Evolutionary conservation across 2,113 vertebrate genomes (phyloP).

Genomic region (Hippocampus barbouri): DNA sequence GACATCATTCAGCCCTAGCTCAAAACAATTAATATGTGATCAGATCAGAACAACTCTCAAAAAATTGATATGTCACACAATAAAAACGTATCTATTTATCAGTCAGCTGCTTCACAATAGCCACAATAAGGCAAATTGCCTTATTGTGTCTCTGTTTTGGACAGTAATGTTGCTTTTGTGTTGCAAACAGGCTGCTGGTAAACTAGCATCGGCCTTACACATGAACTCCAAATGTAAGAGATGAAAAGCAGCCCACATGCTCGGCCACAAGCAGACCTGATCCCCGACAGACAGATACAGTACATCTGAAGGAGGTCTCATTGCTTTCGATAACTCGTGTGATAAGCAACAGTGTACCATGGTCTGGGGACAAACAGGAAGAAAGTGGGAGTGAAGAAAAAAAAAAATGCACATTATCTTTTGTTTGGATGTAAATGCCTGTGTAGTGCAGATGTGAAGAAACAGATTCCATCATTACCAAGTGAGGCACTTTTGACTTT

Average conservation of each 20-base stretch:
- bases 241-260: slow-evolving; percentile 53
- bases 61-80: neutral
- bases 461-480: slow-evolving; percentile 64
- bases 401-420: slow-evolving; percentile 59
- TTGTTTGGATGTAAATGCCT: slow-evolving; percentile 71
- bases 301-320: slow-evolving; percentile 55
- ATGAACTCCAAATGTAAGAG: slow-evolving; percentile 32
- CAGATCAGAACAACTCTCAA: neutral
- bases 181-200: no score
- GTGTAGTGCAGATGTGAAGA: slow-evolving; percentile 64
- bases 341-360: slow-evolving; percentile 53
- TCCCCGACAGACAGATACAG: slow-evolving; percentile 41
- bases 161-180: neutral
- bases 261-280: slow-evolving; percentile 46
- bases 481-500: slow-evolving; percentile 74
- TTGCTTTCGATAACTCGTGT: slow-evolving; percentile 36
- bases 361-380: slow-evolving; percentile 56
- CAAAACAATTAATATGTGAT: neutral
- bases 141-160: neutral
- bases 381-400: slow-evolving; percentile 55
- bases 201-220: neutral
- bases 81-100: neutral
- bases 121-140: no score
- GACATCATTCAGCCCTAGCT: no score
- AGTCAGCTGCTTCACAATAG: neutral